These are phyloP conservation scores for Astropecten irregularis DNA, from an alignment of 53 echinoderm and acorn worm species.

Conservation along the genomic window DNA sequence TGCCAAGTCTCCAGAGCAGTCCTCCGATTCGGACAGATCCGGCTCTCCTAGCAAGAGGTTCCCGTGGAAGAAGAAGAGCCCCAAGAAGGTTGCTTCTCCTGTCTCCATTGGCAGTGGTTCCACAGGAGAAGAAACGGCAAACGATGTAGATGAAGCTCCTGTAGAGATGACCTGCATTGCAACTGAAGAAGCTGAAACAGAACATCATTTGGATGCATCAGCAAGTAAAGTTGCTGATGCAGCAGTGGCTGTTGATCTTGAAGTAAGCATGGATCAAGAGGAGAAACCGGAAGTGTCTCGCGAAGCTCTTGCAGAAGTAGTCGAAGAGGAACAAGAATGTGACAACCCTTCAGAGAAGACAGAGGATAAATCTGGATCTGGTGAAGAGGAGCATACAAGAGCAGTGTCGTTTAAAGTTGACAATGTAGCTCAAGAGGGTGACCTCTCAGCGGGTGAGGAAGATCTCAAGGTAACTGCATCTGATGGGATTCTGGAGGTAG, in stretches of 20 bases:
- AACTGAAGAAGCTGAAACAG: not conserved
- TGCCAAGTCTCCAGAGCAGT: conserved; percentile 58
- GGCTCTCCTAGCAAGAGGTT: conserved; percentile 62
- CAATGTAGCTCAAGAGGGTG: not conserved
- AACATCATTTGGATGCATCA: not conserved
- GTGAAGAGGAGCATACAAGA: not conserved
- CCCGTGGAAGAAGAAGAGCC: conserved; percentile 67
- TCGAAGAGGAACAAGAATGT: no score
- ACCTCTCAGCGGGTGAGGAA: not conserved
- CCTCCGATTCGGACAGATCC: conserved; percentile 65
- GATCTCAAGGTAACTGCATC: not conserved
- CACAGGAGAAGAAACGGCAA: not conserved
- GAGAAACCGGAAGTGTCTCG: no score
- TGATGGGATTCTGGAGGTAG: not conserved
- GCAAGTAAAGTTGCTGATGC: not conserved
- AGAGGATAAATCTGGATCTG: not conserved
- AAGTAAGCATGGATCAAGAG: no score
- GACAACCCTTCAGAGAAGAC: not conserved
- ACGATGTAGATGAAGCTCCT: not conserved
- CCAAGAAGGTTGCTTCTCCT: conserved; percentile 4
- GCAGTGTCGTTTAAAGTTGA: not conserved
- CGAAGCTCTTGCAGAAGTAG: no score
- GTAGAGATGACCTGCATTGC: not conserved
- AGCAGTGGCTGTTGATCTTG: not conserved
- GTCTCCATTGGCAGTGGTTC: not conserved